These are phyloP conservation scores for Muschampia plurimacula DNA, from an alignment of 2,888 invertebrate species.

Conservation along the genomic window DNA sequence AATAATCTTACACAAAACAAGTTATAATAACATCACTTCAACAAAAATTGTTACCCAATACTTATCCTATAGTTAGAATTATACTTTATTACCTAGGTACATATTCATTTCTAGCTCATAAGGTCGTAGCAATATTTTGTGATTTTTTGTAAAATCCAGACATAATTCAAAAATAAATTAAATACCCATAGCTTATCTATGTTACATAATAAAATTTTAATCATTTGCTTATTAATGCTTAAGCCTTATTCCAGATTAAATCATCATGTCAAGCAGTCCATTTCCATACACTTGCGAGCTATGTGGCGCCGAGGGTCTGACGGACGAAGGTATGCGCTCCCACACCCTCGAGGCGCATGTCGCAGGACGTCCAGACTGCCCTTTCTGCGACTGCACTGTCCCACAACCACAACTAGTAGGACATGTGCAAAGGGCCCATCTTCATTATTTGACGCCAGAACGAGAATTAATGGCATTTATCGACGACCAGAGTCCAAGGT, in stretches of 20 bases:
- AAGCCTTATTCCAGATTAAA: neutral
- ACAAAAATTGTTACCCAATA: too few relatives aligned
- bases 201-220: too few relatives aligned
- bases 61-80: too few relatives aligned
- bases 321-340: slow-evolving; percentile 91
- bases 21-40: too few relatives aligned
- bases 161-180: too few relatives aligned
- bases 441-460: slow-evolving; percentile 93
- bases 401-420: slow-evolving; percentile 90
- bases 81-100: too few relatives aligned
- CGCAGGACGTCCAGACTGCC: slow-evolving; percentile 91
- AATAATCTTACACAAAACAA: too few relatives aligned
- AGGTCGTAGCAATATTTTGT: too few relatives aligned
- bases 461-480: slow-evolving; percentile 92
- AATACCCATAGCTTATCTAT: too few relatives aligned
- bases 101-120: too few relatives aligned
- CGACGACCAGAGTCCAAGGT: slow-evolving; percentile 89
- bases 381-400: slow-evolving; percentile 92
- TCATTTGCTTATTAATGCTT: too few relatives aligned
- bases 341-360: slow-evolving; percentile 93
- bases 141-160: too few relatives aligned
- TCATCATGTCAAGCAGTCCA: slow-evolving; percentile 74
- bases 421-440: slow-evolving; percentile 94
- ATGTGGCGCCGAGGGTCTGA: slow-evolving; percentile 93
- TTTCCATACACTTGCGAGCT: slow-evolving; percentile 90